These are phyloP conservation scores for Aepyceros melampus DNA, from an alignment of 2,113 vertebrate genomes.

Conservation along the genomic window DNA sequence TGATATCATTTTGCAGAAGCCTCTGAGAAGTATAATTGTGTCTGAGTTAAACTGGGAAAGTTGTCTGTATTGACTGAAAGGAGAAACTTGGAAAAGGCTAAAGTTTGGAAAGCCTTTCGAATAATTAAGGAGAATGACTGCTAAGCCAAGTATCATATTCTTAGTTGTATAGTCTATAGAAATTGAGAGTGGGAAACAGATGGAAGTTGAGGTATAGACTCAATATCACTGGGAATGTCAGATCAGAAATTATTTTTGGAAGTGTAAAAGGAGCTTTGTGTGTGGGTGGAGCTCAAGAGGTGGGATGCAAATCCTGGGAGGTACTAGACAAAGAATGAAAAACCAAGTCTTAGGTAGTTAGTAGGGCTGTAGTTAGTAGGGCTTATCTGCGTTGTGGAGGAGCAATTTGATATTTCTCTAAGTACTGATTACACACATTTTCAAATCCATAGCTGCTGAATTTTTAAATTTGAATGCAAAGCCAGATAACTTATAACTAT, in stretches of 20 bases:
- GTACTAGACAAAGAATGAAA: constrained; percentile 47
- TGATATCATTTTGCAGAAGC: constrained; percentile 25
- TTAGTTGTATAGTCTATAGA: constrained; percentile 64
- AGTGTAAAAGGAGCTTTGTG: constrained; percentile 67
- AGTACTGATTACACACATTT: constrained; percentile 26
- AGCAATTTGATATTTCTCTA: background rate
- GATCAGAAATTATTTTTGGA: constrained; percentile 71
- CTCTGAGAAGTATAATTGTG: constrained; percentile 52
- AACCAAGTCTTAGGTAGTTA: constrained; percentile 13
- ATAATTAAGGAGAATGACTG: constrained; percentile 66
- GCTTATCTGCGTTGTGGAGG: background rate
- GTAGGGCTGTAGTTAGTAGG: constrained; percentile 22
- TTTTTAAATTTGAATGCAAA: background rate
- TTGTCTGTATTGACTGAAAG: constrained; percentile 68
- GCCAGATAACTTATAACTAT: background rate
- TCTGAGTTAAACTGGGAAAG: constrained; percentile 52
- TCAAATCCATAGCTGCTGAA: background rate
- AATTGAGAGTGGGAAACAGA: constrained; percentile 64
- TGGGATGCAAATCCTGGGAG: constrained; percentile 36
- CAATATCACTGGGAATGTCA: constrained; percentile 77
- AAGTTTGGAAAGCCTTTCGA: constrained; percentile 72
- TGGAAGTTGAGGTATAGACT: constrained; percentile 72
- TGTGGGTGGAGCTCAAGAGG: constrained; percentile 61
- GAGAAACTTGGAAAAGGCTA: constrained; percentile 73
- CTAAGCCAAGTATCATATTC: constrained; percentile 68